Evolutionary conservation across 2,888 invertebrate genomes (phyloP).

Genomic region (Drosophila recens): DNA sequence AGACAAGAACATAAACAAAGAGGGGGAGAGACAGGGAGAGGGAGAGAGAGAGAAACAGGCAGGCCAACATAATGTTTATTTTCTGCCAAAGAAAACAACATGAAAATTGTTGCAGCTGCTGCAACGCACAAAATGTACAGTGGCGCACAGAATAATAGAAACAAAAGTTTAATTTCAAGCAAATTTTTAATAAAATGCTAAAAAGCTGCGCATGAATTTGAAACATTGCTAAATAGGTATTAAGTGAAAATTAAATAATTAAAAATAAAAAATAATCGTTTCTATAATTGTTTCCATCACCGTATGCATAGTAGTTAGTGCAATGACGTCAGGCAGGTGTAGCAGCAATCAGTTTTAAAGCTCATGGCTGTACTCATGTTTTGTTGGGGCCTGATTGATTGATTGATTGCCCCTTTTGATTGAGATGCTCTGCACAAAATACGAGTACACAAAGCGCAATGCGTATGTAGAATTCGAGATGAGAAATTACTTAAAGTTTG

Average conservation of each 20-base stretch:
- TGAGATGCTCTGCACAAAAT: slow-evolving; percentile 4
- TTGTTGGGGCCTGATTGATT: slow-evolving; percentile 33
- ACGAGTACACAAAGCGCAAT: slow-evolving; percentile 7
- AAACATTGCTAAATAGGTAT: no score
- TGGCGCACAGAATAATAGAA: neutral
- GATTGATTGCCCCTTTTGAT: slow-evolving; percentile 41
- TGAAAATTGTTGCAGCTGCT: slow-evolving; percentile 20
- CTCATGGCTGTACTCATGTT: neutral
- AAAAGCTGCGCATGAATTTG: no score
- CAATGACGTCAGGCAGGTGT: slow-evolving; percentile 21
- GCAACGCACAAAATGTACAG: slow-evolving; percentile 15
- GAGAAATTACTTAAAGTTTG: slow-evolving; percentile 6
- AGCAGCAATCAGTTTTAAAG: neutral
- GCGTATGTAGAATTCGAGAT: neutral
- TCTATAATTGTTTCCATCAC: no score
- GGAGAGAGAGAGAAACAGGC: neutral
- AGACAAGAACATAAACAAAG: neutral
- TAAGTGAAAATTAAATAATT: no score
- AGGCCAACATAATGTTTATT: slow-evolving; percentile 27
- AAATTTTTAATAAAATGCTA: no score
- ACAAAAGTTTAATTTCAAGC: no score
- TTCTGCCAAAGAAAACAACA: slow-evolving; percentile 6
- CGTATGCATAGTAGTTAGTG: neutral
- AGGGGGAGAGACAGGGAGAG: neutral
- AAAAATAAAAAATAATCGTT: no score